A percentile compares a stretch with the other conserved stretches of the same genome.
phyloP scores from a whole-genome alignment of 2,113 vertebrate genomes.

The Pardalotus punctatus region DNA sequence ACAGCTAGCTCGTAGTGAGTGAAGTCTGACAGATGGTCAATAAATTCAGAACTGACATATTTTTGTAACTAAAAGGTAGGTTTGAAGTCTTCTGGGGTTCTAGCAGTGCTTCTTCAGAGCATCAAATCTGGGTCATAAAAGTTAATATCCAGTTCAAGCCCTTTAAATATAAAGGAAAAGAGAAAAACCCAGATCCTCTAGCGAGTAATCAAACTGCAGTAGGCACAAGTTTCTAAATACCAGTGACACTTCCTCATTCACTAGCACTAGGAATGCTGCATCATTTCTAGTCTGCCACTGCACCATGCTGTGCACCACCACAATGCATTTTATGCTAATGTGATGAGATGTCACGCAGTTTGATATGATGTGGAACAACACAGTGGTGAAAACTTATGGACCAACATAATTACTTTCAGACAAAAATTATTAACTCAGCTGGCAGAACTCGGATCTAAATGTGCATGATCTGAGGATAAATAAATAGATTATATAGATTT shows the following conservation, averaged over 20 bases:
- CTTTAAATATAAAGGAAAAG: slow-evolving; percentile 42
- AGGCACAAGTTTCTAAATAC: not conserved
- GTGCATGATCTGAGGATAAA: slow-evolving; percentile 51
- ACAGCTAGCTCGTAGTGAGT: slow-evolving; percentile 67
- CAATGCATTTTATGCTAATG: slow-evolving; percentile 31
- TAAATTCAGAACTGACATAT: slow-evolving; percentile 68
- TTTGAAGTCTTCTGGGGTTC: slow-evolving; percentile 50
- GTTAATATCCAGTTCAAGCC: slow-evolving; percentile 30
- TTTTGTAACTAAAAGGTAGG: slow-evolving; percentile 63
- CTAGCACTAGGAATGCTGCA: slow-evolving; percentile 4
- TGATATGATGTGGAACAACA: slow-evolving; percentile 52
- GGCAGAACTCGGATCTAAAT: slow-evolving; percentile 49
- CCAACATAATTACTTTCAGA: slow-evolving; percentile 38
- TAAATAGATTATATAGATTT: slow-evolving; percentile 63
- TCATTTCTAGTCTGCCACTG: slow-evolving; percentile 5
- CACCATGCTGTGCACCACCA: slow-evolving; percentile 28
- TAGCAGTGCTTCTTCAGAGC: not conserved
- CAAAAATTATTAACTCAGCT: slow-evolving; percentile 62
- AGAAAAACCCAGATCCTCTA: not conserved
- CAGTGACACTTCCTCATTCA: slow-evolving; percentile 7
- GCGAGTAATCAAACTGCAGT: not conserved
- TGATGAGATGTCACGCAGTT: slow-evolving; percentile 44
- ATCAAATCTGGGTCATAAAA: slow-evolving; percentile 54
- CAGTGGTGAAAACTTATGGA: slow-evolving; percentile 46
- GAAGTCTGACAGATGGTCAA: slow-evolving; percentile 76